phyloP scores from a whole-genome alignment of 2,888 invertebrate genomes.

The Ectemnius lituratus region DNA sequence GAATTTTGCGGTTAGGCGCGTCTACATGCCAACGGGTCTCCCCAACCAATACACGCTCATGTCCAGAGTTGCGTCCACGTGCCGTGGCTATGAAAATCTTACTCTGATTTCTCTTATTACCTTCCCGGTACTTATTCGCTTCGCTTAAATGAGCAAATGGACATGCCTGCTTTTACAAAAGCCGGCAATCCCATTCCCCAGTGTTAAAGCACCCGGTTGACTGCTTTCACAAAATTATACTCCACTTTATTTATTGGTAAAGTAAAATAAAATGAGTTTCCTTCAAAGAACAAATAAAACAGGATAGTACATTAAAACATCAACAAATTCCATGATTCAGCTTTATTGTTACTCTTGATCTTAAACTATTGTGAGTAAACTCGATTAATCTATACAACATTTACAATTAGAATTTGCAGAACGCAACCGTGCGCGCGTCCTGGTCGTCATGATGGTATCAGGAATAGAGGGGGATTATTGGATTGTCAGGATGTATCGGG shows the following conservation, averaged over 20 bases:
- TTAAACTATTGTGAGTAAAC: slow-evolving; percentile 31
- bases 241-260: too few species aligned
- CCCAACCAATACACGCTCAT: slow-evolving; percentile 39
- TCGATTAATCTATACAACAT: slow-evolving; percentile 50
- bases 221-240: too few species aligned
- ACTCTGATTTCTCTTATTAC: slow-evolving; percentile 47
- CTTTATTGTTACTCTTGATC: slow-evolving; percentile 45
- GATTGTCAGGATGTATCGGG: slow-evolving; percentile 69
- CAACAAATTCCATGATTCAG: neutral
- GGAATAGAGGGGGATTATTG: slow-evolving; percentile 38
- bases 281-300: neutral
- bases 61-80: slow-evolving; percentile 35
- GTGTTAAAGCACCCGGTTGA: too few species aligned
- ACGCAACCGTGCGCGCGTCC: slow-evolving; percentile 5
- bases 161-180: neutral
- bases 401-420: slow-evolving; percentile 47
- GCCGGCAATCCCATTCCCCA: too few species aligned
- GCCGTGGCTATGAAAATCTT: slow-evolving; percentile 45
- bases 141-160: slow-evolving; percentile 1
- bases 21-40: slow-evolving; percentile 61
- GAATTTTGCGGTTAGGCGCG: slow-evolving; percentile 79
- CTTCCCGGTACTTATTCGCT: slow-evolving; percentile 22
- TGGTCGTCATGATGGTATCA: neutral
- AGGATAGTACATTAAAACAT: neutral
- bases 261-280: too few species aligned